phyloP scores from a whole-genome alignment of 2,113 vertebrate genomes.

The Tretioscincus oriximinensis region DNA sequence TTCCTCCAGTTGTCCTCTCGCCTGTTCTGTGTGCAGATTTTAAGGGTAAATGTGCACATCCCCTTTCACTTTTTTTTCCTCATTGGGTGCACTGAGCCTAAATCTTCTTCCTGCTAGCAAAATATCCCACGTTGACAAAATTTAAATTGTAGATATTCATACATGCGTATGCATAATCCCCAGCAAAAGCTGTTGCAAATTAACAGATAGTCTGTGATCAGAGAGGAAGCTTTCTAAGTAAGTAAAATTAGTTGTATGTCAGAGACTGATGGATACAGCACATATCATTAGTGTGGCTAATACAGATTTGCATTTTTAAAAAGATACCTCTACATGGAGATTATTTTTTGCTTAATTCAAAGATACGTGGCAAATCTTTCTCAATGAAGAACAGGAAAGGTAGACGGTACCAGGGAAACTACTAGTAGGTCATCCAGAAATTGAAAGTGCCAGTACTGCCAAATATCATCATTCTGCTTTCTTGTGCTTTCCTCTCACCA shows the following conservation, averaged over 20 bases:
- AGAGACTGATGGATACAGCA: background rate
- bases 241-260: background rate
- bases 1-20: too few species aligned
- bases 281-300: background rate
- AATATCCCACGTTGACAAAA: constrained; percentile 27
- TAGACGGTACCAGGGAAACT: background rate
- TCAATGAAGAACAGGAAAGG: background rate
- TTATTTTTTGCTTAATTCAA: background rate
- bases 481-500: too few species aligned
- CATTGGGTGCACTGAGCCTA: too few species aligned
- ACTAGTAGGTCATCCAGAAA: background rate
- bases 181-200: background rate
- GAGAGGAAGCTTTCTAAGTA: background rate
- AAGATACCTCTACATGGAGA: background rate
- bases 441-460: background rate
- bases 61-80: too few species aligned
- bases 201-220: background rate
- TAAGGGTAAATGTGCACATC: too few species aligned
- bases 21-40: too few species aligned
- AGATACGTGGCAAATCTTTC: background rate
- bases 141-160: constrained; percentile 17
- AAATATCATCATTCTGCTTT: too few species aligned
- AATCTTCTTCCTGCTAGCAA: constrained; percentile 20
- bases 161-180: background rate
- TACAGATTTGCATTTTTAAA: background rate